Base-by-base conservation (phyloP, 64 coral and sea anemone genomes). In the Dendronephthya gigantea region DNA sequence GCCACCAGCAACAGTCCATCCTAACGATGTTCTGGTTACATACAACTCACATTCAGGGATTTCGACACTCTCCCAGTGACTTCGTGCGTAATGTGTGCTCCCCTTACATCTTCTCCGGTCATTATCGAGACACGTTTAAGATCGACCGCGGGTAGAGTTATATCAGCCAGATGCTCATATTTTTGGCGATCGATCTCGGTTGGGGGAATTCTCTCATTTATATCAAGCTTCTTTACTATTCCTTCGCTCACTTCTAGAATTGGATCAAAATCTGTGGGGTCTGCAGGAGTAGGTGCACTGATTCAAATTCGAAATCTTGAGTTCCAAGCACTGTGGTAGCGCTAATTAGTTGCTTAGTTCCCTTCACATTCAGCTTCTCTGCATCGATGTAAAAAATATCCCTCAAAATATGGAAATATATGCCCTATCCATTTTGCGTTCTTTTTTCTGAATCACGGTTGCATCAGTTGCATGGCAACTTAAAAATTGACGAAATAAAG, bases 121-220 rank as follows among this genome's bases (percentile, higher is more conserved):
- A 93, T 25, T 17, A 89, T 40, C 4, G 83, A 86, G 22, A 93
- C 87, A 35, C 69, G 62, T 0, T 48, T 68, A 50, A 93, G 33
- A 19, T 93, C 84, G 7, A 93, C 92, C 2, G 74, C 85, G 19
- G 92, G 88, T 23, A 93, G 17, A 16, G 48, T 31, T 16, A 93
- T 93, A 22, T 93, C 92, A 49, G 33, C 4, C 10, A 93, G 92
- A 16, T 93, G 48, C 23, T 82, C 58, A 65, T 90, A 79, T 31
- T 17, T 15, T 48, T 35, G 68, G 10, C 55, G 10, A 32, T 87
- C 51, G 11, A 88, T 84, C 15, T 94, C 89, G 22, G 40, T 23
- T 2, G 92, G 38, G 88, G 82, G 14, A 27, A 50, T 68, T 39
- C 82, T 88, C 41, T 94, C 52, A 12, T 74, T 22, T 23, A 90